Base-by-base conservation (phyloP, 2,113 vertebrate species). In the Chamaea fasciata region DNA sequence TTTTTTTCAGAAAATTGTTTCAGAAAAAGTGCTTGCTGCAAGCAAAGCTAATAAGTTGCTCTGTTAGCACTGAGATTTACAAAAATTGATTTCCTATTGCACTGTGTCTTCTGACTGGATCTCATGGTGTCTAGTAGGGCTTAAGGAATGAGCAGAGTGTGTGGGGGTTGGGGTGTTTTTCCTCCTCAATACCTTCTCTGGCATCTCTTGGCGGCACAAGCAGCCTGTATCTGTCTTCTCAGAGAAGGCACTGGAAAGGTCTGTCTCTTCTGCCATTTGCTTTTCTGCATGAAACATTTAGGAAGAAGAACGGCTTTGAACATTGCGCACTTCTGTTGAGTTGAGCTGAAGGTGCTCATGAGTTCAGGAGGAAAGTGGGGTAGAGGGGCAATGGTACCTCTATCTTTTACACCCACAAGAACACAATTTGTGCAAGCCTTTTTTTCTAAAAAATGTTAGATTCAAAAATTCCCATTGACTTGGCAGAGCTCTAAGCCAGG, bases 71-170 rank as follows among this genome's bases (percentile, higher is more conserved):
- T 55, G 84, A 91, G 90, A 85, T 87, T 65, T 90, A 49, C 8
- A 73, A 79, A 89, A 91, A 79, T 49, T 71, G 85, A 89, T 94
- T 93, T 95, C 44, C 67, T 73, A 33, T 92, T 94, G 37, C 13
- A 62, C 41, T 69, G 12, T 81, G 75, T 73, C 63, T 69, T 83
- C 85, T 94, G 82, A 20, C 13, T 79, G 28, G 53, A 73, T 90
- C 31, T 37, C 47, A 12, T 46, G 28, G 44, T 76, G 14, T 41
- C 44, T 64, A 44, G 56, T 20, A 80, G 41, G 37, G 70, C 44
- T 89, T 53, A 82, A 80, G 62, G 9, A 73, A 90, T 21, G 26
- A 92, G 27, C 24, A 57, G 62, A 44, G 27, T 50, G 23, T 13
- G 21, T 1, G 6, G 39, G n/a, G 7, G 20, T 17, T 80, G 82